Evolutionary conservation across 2,113 vertebrate species (phyloP).

Genomic region (Atlantisia rogersi): DNA sequence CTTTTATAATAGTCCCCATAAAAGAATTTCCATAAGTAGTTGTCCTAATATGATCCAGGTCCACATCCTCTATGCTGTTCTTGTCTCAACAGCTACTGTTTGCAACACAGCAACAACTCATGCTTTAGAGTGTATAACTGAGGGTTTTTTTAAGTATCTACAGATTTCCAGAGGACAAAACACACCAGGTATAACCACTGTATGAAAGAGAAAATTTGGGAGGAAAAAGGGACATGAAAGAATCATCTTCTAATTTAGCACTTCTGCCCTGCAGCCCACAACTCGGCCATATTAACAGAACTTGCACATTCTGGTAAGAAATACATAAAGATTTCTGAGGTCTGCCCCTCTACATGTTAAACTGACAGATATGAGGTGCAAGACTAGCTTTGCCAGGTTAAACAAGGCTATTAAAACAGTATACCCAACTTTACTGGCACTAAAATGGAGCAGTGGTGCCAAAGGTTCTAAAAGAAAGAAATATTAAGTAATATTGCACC

Average conservation of each 20-base stretch:
- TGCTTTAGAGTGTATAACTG: neutral
- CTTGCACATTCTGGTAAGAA: neutral
- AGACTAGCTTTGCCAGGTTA: conserved; percentile 65
- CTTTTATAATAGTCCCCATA: conserved; percentile 4
- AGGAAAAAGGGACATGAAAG: neutral
- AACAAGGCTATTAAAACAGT: conserved; percentile 64
- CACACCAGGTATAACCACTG: neutral
- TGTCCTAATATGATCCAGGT: conserved; percentile 53
- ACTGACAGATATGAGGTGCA: conserved; percentile 65
- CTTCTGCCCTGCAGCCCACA: neutral
- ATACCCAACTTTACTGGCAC: conserved; percentile 65
- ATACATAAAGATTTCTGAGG: conserved; percentile 52
- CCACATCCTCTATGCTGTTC: neutral
- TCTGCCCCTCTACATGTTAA: conserved; percentile 28
- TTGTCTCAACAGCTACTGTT: conserved; percentile 22
- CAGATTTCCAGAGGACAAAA: neutral
- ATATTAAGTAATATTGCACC: conserved; percentile 68
- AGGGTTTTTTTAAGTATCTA: neutral
- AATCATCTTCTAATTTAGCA: neutral
- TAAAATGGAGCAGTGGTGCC: conserved; percentile 52
- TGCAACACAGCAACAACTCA: neutral
- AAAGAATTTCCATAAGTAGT: conserved; percentile 40
- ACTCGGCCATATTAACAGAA: neutral
- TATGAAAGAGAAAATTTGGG: neutral
- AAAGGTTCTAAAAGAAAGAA: conserved; percentile 65